Conservation (phyloP, 2,797 vertebrate species). For the Neomorphus geoffroyi region DNA sequence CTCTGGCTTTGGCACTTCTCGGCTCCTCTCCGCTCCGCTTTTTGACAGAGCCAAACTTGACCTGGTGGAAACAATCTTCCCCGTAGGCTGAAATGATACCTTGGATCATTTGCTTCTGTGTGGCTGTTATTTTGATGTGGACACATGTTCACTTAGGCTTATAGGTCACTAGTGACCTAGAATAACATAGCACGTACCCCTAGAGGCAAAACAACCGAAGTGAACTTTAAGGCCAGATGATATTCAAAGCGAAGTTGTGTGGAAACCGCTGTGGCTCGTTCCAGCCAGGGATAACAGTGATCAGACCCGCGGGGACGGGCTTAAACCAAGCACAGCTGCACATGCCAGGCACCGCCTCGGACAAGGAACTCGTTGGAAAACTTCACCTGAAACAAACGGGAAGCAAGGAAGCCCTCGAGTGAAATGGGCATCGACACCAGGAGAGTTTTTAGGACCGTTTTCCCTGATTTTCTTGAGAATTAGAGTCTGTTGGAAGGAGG, state of each 20-base stretch:
- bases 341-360: neutral
- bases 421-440: neutral
- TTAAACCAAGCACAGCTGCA: neutral
- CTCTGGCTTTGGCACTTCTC: neutral
- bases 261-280: neutral
- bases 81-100: neutral
- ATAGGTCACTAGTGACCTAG: constrained; percentile 11
- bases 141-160: neutral
- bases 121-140: neutral
- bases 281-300: neutral
- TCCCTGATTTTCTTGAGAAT: neutral
- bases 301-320: neutral
- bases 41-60: neutral
- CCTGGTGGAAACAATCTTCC: neutral
- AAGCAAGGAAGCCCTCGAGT: neutral
- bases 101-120: neutral
- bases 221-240: constrained; percentile 16
- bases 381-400: neutral
- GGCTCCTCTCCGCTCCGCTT: neutral
- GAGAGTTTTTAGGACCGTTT: neutral
- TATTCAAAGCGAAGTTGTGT: neutral
- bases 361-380: neutral
- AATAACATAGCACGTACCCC: neutral
- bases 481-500: neutral
- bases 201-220: constrained; percentile 33